Conservation (phyloP, 2,797 vertebrate genomes). For the Limnodromus scolopaceus region DNA sequence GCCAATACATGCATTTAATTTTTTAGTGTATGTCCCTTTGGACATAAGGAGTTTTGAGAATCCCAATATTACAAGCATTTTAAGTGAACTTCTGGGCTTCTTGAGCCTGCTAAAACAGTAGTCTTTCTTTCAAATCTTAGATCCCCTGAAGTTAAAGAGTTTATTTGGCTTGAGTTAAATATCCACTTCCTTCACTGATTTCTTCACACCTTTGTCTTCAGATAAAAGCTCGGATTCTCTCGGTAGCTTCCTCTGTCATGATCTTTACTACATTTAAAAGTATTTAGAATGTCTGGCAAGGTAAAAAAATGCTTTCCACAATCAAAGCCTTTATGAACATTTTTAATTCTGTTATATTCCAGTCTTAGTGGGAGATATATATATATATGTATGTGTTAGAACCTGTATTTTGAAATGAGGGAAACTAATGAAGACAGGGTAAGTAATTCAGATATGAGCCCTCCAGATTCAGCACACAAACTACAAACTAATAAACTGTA, state of each 20-base stretch:
- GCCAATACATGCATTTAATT: not conserved
- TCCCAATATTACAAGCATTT: not conserved
- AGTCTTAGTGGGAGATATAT: not conserved
- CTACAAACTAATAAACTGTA: not conserved
- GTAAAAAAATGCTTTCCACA: not conserved
- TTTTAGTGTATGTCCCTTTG: not conserved
- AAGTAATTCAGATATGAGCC: not conserved
- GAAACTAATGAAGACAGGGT: not conserved
- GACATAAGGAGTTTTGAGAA: not conserved
- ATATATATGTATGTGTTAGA: not conserved
- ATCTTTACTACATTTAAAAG: not conserved
- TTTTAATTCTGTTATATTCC: not conserved
- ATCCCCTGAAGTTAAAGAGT: not conserved
- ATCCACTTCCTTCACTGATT: not conserved
- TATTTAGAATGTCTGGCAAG: not conserved
- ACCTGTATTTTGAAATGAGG: not conserved
- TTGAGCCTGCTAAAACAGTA: not conserved
- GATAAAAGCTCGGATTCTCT: not conserved
- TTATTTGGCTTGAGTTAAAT: not conserved
- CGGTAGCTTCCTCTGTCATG: not conserved
- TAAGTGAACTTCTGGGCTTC: not conserved
- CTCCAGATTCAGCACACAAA: not conserved
- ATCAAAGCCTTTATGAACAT: not conserved
- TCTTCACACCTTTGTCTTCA: not conserved
- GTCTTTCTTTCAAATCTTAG: not conserved